Conservation (phyloP, 2,888 invertebrate genomes). For the Polydrusus pterygomalis region DNA sequence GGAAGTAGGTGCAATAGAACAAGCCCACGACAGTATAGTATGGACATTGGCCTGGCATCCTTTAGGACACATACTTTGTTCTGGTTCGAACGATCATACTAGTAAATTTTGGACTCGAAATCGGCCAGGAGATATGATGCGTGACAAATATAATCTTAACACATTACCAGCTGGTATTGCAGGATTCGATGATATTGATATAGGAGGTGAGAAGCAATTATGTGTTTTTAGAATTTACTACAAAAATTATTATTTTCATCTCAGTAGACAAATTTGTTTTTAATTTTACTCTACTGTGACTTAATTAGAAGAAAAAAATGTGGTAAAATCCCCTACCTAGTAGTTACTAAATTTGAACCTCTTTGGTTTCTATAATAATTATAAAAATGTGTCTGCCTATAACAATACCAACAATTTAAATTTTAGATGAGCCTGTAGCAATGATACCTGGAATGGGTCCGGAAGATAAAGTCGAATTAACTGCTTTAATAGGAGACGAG, state of each 20-base stretch:
- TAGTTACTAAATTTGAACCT: too few relatives aligned
- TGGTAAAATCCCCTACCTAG: too few relatives aligned
- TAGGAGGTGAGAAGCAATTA: slow-evolving; percentile 69
- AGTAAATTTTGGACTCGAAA: slow-evolving; percentile 99
- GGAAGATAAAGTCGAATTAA: slow-evolving; percentile 91
- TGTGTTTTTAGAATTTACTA: too few relatives aligned
- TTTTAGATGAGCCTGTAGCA: slow-evolving; percentile 79
- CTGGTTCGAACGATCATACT: slow-evolving; percentile 99
- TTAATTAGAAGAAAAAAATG: too few relatives aligned
- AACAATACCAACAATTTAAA: not conserved
- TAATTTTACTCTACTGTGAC: too few relatives aligned
- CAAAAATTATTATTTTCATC: too few relatives aligned
- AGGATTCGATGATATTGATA: slow-evolving; percentile 82
- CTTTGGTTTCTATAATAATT: too few relatives aligned
- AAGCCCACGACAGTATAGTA: slow-evolving; percentile 99
- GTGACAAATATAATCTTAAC: slow-evolving; percentile 97
- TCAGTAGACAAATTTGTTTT: too few relatives aligned
- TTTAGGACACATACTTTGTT: slow-evolving; percentile 97
- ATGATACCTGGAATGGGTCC: slow-evolving; percentile 98
- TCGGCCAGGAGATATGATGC: slow-evolving; percentile 97
- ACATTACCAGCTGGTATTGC: slow-evolving; percentile 88
- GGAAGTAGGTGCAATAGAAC: slow-evolving; percentile 98
- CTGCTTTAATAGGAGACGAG: slow-evolving; percentile 86
- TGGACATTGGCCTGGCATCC: slow-evolving; percentile 99
- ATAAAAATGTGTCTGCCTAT: too few relatives aligned